Evolutionary conservation across 1,140 invertebrate species (phyloP), one percentile per base, ranked within the genome.

Genomic region (Zaprionus nigranus): DNA sequence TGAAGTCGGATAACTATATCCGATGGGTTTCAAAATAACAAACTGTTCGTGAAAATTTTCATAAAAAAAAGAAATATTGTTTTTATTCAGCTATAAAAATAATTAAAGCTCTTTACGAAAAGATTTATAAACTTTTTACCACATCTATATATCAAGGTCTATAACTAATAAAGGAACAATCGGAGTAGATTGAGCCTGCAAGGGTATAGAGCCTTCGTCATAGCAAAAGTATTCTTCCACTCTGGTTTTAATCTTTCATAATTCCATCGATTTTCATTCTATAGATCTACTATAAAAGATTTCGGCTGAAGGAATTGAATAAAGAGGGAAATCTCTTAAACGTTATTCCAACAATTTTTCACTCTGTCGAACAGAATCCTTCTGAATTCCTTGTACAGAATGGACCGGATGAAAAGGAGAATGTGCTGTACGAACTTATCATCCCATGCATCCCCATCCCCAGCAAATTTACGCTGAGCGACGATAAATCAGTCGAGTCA

Each of bases 341-440:
- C 40, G 40, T 46, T 46, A 46, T 46, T 46, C 17, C 40, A 46
- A 46, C 40, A 46, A 46, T 46, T 46, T 46, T 46, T 46, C 40
- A 46, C 40, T 46, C 40, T 46, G n/a, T 46, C 40, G 40, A 46
- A 46, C 40, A 3, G 40, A 46, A 17, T 46, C n/a, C n/a, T 9
- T 46, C 40, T 17, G 40, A 17, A 46, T 17, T 17, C 40, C 40
- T 46, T 46, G 6, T 11, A 46, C n/a, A 46, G 40, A 17, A 7
- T 2, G 40, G n/a, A 7, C 5, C 17, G 40, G 40, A n/a, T 6
- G 40, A 40, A 7, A n/a, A 15, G n/a, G n/a, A 15, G 38, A n/a
- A 40, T 40, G 13, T n/a, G 38, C 38, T 40, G 2, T 40, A 40
- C 40, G n/a, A 46, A 46, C n/a, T 15, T 17, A 17, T 17, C 36